Conservation (phyloP, 1,140 invertebrate genomes). For the Macrocentrus cingulum region DNA sequence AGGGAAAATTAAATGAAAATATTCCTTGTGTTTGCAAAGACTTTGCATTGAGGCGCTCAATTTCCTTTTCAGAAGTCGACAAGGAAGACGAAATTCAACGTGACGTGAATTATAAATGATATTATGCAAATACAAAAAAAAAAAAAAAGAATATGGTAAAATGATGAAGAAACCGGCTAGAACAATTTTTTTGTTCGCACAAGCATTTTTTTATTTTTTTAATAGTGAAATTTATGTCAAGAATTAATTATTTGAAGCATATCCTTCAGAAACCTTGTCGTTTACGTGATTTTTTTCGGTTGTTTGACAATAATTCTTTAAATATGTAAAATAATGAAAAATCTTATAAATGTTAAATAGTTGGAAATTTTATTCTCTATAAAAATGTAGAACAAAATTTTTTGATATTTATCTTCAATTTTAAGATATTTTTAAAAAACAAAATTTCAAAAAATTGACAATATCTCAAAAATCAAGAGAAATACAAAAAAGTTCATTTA, state of each 20-base stretch:
- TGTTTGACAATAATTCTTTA: no score
- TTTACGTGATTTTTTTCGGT: slow-evolving; percentile 17
- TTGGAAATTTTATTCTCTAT: no score
- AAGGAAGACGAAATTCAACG: slow-evolving; percentile 53
- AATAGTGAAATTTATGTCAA: slow-evolving; percentile 54
- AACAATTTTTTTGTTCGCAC: no score
- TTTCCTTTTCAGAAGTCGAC: slow-evolving; percentile 34
- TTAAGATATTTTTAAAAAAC: no score
- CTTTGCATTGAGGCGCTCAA: slow-evolving; percentile 24
- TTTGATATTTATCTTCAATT: no score
- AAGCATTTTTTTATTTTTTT: no score
- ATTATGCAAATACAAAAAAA: slow-evolving; percentile 52
- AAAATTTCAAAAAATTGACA: no score
- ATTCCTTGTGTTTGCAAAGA: not conserved
- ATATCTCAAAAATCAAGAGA: no score
- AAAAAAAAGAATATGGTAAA: slow-evolving; percentile 23
- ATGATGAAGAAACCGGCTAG: not conserved
- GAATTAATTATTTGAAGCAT: slow-evolving; percentile 29
- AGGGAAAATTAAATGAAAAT: slow-evolving; percentile 6
- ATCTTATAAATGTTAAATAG: no score
- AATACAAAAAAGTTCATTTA: no score
- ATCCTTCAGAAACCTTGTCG: slow-evolving; percentile 29
- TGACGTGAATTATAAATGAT: slow-evolving; percentile 56
- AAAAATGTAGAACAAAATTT: no score
- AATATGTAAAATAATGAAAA: no score